Evolutionary conservation across 2,113 vertebrate genomes (phyloP).

Genomic region (Vimba vimba): DNA sequence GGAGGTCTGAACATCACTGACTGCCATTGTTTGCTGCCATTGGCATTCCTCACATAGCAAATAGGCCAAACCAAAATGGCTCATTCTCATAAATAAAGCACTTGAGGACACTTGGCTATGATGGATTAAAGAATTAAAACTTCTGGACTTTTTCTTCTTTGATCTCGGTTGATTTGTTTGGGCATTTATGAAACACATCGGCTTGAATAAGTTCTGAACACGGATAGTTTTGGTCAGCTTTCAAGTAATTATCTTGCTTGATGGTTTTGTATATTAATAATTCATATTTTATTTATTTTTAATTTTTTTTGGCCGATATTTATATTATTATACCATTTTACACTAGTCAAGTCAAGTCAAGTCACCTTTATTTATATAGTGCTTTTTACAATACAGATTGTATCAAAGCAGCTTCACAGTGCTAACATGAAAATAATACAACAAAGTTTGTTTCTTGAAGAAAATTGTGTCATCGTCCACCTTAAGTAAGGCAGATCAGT

Average conservation of each 20-base stretch:
- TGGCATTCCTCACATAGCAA: background rate
- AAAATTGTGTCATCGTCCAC: too few species aligned
- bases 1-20: conserved; percentile 8
- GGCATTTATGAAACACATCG: conserved; percentile 27
- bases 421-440: too few species aligned
- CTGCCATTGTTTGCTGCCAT: conserved; percentile 17
- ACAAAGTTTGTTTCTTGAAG: too few species aligned
- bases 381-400: too few species aligned
- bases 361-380: too few species aligned
- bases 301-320: background rate
- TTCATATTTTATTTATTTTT: too few species aligned
- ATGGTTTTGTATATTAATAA: background rate
- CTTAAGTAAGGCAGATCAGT: too few species aligned
- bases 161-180: conserved; percentile 19
- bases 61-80: background rate
- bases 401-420: too few species aligned
- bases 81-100: background rate
- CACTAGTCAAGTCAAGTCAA: too few species aligned
- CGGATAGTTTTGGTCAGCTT: background rate
- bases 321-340: background rate
- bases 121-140: conserved; percentile 26
- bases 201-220: background rate
- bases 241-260: conserved; percentile 1
- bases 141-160: background rate
- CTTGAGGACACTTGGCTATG: conserved; percentile 27